phyloP scores from a whole-genome alignment of 53 echinoderm and acorn worm species.

The Astropecten irregularis region DNA sequence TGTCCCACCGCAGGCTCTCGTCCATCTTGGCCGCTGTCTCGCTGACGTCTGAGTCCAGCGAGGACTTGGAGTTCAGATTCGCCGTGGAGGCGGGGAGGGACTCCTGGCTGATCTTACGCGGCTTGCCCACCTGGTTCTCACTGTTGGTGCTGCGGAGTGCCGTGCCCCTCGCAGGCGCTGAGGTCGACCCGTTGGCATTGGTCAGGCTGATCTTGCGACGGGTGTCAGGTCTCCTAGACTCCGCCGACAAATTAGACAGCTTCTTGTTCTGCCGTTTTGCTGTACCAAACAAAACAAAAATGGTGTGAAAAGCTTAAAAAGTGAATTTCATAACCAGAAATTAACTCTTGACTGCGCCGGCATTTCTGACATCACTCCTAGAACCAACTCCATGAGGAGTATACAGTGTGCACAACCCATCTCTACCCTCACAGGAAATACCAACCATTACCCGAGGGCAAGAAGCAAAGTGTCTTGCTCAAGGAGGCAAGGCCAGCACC shows the following conservation, averaged over 20 bases:
- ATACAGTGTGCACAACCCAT: no score
- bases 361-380: no score
- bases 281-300: not conserved
- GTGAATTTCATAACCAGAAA: not conserved
- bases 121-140: not conserved
- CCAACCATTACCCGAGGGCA: no score
- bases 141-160: not conserved
- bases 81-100: not conserved
- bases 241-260: constrained; percentile 1
- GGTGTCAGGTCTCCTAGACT: constrained; percentile 19
- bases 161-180: constrained; percentile 13
- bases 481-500: no score
- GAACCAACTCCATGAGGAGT: no score
- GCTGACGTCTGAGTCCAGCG: constrained; percentile 58
- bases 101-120: not conserved
- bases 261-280: constrained; percentile 47
- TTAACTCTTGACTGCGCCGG: no score
- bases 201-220: constrained; percentile 6
- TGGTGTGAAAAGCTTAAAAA: not conserved
- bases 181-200: constrained; percentile 3
- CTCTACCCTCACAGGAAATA: no score
- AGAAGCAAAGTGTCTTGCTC: no score
- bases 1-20: constrained; percentile 92
- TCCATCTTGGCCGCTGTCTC: constrained; percentile 60
- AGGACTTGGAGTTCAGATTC: constrained; percentile 40